A percentile compares a stretch with the other conserved stretches of the same genome.
Evolutionary conservation across 1,140 invertebrate species (phyloP).

Genomic region (Gonioctena quinquepunctata): DNA sequence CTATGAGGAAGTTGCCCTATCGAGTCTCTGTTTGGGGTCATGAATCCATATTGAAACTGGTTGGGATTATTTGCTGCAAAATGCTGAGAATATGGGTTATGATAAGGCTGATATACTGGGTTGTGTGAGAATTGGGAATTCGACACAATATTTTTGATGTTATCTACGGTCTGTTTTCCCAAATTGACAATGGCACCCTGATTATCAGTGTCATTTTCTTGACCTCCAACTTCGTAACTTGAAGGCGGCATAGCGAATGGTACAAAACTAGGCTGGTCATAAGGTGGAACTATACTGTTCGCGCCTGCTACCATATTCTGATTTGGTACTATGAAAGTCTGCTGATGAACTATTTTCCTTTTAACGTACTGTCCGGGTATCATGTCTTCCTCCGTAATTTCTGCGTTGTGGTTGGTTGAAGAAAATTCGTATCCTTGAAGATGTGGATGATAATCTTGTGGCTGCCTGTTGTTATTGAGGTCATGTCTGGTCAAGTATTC

Average conservation of each 20-base stretch:
- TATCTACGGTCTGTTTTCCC: conserved; percentile 33
- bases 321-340: conserved; percentile 37
- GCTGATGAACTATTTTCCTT: conserved; percentile 49
- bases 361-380: conserved; percentile 44
- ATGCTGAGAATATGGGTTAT: conserved; percentile 9
- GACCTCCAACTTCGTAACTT: neutral
- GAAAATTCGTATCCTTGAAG: neutral
- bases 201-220: neutral
- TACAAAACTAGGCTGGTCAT: neutral
- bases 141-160: conserved; percentile 36
- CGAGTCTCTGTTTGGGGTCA: neutral
- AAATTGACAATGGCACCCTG: neutral
- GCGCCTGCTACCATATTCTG: neutral
- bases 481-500: neutral
- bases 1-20: neutral
- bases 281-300: neutral
- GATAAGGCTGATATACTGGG: neutral
- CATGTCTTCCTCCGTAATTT: conserved; percentile 29
- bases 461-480: neutral
- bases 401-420: conserved; percentile 20
- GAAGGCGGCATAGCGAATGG: neutral
- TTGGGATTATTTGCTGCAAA: neutral
- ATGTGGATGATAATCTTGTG: neutral
- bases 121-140: conserved; percentile 17
- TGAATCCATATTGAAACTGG: neutral